Percentiles rank a stretch among this genome's conserved stretches.
Conservation (phyloP, 2,888 invertebrate genomes). For the Aricia artaxerxes region DNA sequence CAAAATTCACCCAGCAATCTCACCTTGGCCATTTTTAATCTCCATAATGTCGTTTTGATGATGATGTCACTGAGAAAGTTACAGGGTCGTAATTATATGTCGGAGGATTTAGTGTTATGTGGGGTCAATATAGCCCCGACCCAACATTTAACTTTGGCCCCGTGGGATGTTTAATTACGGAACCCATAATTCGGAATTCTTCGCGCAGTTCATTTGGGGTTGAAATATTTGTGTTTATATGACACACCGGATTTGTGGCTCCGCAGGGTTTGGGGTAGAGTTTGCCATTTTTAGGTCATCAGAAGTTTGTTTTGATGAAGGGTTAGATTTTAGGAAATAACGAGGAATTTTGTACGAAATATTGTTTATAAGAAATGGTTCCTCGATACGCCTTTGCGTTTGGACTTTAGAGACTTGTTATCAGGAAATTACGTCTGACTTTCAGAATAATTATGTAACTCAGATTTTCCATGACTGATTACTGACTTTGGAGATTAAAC, state of each 20-base stretch:
- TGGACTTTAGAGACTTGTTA: too few relatives aligned
- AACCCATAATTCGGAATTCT: constrained; percentile 26
- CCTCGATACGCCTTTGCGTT: too few relatives aligned
- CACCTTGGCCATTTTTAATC: neutral
- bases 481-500: too few relatives aligned
- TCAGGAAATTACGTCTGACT: too few relatives aligned
- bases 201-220: constrained; percentile 19
- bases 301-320: neutral
- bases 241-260: constrained; percentile 4
- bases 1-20: neutral
- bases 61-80: constrained; percentile 10
- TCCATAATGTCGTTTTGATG: constrained; percentile 18
- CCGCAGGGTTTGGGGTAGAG: neutral
- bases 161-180: constrained; percentile 29
- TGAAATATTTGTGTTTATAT: constrained; percentile 21
- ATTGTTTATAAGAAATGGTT: too few relatives aligned
- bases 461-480: too few relatives aligned
- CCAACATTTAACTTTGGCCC: constrained; percentile 30
- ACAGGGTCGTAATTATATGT: constrained; percentile 22
- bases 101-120: constrained; percentile 25
- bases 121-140: constrained; percentile 23
- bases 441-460: too few relatives aligned
- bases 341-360: too few relatives aligned
- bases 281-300: neutral
- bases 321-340: neutral